Evolutionary conservation across 2,888 invertebrate species (phyloP).

Genomic region (Tricholauxania praeusta): DNA sequence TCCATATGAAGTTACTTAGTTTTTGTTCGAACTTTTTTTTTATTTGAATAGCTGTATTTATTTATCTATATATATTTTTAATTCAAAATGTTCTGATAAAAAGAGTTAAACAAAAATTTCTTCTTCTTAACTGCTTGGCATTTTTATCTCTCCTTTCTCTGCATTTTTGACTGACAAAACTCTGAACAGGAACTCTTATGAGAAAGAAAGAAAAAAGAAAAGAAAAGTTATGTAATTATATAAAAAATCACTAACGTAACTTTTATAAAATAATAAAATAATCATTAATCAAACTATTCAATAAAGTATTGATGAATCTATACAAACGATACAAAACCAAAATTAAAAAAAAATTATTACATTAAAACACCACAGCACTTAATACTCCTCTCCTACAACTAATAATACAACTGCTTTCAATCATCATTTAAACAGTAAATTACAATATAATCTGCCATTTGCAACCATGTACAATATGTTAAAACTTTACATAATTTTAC

Average conservation of each 20-base stretch:
- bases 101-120: slow-evolving; percentile 55
- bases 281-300: slow-evolving; percentile 35
- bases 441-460: slow-evolving; percentile 20
- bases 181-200: slow-evolving; percentile 60
- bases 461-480: slow-evolving; percentile 27
- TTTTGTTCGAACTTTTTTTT: slow-evolving; percentile 13
- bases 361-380: slow-evolving; percentile 37
- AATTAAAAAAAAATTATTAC: slow-evolving; percentile 28
- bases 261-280: slow-evolving; percentile 43
- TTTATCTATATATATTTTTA: slow-evolving; percentile 36
- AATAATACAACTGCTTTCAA: slow-evolving; percentile 30
- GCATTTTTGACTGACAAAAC: slow-evolving; percentile 54
- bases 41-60: slow-evolving; percentile 18
- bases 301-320: slow-evolving; percentile 7
- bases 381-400: slow-evolving; percentile 15
- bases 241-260: slow-evolving; percentile 37
- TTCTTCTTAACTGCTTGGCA: slow-evolving; percentile 62
- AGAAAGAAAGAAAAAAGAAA: slow-evolving; percentile 66
- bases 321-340: not conserved
- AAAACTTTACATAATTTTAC: slow-evolving; percentile 24
- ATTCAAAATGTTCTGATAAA: slow-evolving; percentile 41
- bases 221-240: slow-evolving; percentile 59
- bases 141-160: slow-evolving; percentile 65
- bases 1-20: not conserved
- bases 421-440: slow-evolving; percentile 29